Conservation (phyloP, 1,140 invertebrate species). For the Hermetia illucens region DNA sequence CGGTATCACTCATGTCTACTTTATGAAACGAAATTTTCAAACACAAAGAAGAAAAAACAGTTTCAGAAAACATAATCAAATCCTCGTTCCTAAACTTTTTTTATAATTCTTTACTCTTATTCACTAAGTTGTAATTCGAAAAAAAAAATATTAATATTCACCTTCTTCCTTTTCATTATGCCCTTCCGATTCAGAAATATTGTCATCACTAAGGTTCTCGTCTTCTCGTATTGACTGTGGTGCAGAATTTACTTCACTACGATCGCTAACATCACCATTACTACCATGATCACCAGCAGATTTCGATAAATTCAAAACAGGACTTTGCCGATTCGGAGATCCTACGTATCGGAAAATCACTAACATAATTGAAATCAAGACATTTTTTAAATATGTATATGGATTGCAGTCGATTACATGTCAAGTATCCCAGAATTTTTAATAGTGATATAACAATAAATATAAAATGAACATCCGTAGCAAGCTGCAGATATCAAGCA, state of each 20-base stretch:
- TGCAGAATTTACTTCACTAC: slow-evolving; percentile 37
- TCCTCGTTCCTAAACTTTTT: background rate
- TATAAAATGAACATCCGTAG: no score
- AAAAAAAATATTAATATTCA: slow-evolving; percentile 23
- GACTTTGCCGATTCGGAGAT: slow-evolving; percentile 77
- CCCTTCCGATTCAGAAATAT: slow-evolving; percentile 37
- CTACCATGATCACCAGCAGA: slow-evolving; percentile 44
- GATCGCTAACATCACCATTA: slow-evolving; percentile 37
- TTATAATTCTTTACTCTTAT: background rate
- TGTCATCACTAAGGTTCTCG: slow-evolving; percentile 75
- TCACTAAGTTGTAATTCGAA: no score
- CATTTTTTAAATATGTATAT: no score
- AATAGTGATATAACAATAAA: no score
- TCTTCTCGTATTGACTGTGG: slow-evolving; percentile 39
- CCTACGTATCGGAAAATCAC: slow-evolving; percentile 35
- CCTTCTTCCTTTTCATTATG: slow-evolving; percentile 71
- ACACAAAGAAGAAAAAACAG: no score
- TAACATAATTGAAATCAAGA: no score
- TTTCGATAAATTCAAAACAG: slow-evolving; percentile 78
- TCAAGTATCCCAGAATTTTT: no score
- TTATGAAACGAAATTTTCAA: background rate
- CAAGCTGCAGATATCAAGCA: no score
- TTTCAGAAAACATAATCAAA: no score
- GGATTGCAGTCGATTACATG: no score
- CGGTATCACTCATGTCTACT: slow-evolving; percentile 47